Percentiles rank a stretch among this genome's conserved stretches.
Conservation (phyloP, 2,113 vertebrate genomes). For the Sciurus niger region DNA sequence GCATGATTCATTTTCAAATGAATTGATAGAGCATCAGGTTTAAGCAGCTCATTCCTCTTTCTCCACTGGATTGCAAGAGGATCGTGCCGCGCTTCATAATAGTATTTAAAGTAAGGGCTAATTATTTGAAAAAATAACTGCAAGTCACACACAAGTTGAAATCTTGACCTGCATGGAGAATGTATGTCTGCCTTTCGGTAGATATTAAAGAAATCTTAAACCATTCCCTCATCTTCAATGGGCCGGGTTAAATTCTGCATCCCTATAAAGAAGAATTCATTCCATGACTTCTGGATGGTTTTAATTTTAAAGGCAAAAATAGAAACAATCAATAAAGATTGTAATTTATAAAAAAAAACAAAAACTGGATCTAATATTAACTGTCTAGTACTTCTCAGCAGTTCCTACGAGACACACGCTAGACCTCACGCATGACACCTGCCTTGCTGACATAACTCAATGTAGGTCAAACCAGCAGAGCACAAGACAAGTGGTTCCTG, state of each 20-base stretch:
- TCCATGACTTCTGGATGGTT: background rate
- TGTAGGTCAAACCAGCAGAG: background rate
- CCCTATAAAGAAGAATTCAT: background rate
- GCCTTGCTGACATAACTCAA: background rate
- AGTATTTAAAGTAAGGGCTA: slow-evolving; percentile 39
- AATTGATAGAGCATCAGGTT: background rate
- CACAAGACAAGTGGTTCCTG: background rate
- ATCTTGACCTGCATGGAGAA: background rate
- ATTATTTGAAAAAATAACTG: background rate
- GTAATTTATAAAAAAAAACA: background rate
- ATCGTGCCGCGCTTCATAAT: background rate
- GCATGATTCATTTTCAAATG: slow-evolving; percentile 42
- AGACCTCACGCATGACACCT: background rate
- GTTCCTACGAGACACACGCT: background rate
- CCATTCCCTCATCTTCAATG: background rate
- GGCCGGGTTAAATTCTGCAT: background rate
- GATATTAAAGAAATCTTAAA: background rate
- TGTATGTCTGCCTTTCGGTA: background rate
- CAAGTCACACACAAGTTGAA: background rate
- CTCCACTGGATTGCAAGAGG: background rate
- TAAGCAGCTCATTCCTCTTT: slow-evolving; percentile 3
- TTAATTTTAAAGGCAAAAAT: slow-evolving; percentile 31
- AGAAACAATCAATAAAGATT: background rate
- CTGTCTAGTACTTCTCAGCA: background rate
- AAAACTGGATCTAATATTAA: background rate